phyloP scores from a whole-genome alignment of 2,888 invertebrate species.

The Allophyes oxyacanthae region DNA sequence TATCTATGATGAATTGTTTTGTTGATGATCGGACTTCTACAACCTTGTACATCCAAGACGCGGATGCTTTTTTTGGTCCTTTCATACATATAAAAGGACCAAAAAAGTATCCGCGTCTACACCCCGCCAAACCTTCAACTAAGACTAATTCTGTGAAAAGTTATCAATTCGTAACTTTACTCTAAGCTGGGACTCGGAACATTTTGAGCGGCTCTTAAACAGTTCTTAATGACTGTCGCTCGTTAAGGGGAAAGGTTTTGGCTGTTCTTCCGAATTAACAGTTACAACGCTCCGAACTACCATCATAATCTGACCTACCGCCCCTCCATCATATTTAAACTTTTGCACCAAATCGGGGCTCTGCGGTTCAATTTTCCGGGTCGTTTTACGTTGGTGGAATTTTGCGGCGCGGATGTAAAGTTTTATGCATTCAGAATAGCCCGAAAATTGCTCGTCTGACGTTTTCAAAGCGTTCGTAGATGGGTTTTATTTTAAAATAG shows the following conservation, averaged over 20 bases:
- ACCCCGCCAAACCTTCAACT: constrained; percentile 28
- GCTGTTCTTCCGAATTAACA: constrained; percentile 84
- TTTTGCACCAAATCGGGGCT: constrained; percentile 12
- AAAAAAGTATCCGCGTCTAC: constrained; percentile 4
- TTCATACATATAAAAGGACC: too few species aligned
- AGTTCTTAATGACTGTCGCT: constrained; percentile 80
- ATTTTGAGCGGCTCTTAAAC: constrained; percentile 73
- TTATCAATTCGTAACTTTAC: constrained; percentile 67
- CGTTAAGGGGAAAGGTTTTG: constrained; percentile 84
- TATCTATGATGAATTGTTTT: too few species aligned
- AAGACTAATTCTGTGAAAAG: constrained; percentile 46
- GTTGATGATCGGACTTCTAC: too few species aligned
- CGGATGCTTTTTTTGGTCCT: too few species aligned
- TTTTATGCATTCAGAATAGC: constrained; percentile 84
- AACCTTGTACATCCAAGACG: too few species aligned
- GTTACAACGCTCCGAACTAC: constrained; percentile 69
- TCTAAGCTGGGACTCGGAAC: constrained; percentile 61
- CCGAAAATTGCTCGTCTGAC: constrained; percentile 83
- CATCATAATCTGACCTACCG: constrained; percentile 58
- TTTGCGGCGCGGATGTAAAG: constrained; percentile 77
- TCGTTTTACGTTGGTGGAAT: constrained; percentile 63
- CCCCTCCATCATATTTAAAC: constrained; percentile 30
- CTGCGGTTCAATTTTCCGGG: constrained; percentile 41
- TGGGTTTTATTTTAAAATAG: constrained; percentile 63
- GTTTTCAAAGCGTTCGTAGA: constrained; percentile 72